These are phyloP conservation scores for Drosophila niveifrons DNA, from an alignment of 2,888 invertebrate species.

Conservation along the genomic window DNA sequence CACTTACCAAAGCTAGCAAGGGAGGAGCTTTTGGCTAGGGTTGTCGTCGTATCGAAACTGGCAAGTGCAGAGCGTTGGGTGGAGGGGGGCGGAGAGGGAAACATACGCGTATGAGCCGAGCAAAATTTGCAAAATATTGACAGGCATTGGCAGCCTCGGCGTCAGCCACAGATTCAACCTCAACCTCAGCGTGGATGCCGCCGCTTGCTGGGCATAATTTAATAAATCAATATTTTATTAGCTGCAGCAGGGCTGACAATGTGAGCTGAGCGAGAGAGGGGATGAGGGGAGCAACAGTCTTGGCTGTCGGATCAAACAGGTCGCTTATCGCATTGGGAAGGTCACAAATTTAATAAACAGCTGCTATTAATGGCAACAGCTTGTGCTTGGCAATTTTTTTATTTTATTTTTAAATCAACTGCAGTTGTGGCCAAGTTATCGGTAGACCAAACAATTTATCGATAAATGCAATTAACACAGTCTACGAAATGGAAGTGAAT, in stretches of 20 bases:
- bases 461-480: slow-evolving; percentile 1
- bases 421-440: slow-evolving; percentile 1
- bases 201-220: slow-evolving; percentile 64
- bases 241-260: slow-evolving; percentile 43
- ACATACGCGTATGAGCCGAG: slow-evolving; percentile 25
- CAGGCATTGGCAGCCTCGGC: slow-evolving; percentile 47
- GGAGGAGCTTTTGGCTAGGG: slow-evolving; percentile 29
- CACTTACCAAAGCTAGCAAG: slow-evolving; percentile 70
- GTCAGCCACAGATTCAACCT: neutral
- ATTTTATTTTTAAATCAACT: neutral
- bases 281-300: neutral
- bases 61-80: neutral
- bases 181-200: slow-evolving; percentile 7
- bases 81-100: neutral
- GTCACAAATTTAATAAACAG: slow-evolving; percentile 52
- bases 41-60: neutral
- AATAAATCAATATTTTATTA: slow-evolving; percentile 81
- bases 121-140: slow-evolving; percentile 77
- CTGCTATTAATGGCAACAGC: slow-evolving; percentile 18
- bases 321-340: slow-evolving; percentile 38
- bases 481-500: neutral
- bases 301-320: slow-evolving; percentile 39
- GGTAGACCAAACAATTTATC: neutral
- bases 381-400: neutral
- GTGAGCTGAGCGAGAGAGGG: neutral